Conservation (phyloP, 2,888 invertebrate species). For the Drosophila cracens region DNA sequence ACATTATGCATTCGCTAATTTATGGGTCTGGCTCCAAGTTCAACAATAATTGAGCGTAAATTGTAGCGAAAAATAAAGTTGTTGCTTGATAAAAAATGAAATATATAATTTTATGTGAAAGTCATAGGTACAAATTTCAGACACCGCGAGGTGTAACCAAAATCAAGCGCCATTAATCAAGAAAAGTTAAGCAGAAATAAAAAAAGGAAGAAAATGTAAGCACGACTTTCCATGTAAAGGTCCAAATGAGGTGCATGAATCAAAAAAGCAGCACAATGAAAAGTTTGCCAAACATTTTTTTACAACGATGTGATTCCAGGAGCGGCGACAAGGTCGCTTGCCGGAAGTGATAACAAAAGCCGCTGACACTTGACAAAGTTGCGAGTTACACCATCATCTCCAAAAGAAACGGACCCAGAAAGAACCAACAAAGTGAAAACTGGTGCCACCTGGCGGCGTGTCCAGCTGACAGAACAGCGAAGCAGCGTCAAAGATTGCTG, state of each 20-base stretch:
- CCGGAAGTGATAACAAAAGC: constrained; percentile 81
- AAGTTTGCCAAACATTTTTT: constrained; percentile 69
- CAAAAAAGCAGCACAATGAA: constrained; percentile 58
- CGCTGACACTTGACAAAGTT: constrained; percentile 82
- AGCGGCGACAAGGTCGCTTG: constrained; percentile 52
- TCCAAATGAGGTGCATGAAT: constrained; percentile 75
- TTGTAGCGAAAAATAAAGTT: constrained; percentile 60
- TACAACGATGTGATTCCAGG: constrained; percentile 52
- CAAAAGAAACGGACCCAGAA: constrained; percentile 17
- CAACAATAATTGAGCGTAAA: constrained; percentile 71
- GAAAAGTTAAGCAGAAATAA: constrained; percentile 45
- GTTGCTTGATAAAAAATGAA: constrained; percentile 42
- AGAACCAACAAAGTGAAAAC: constrained; percentile 12
- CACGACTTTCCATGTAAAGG: constrained; percentile 32
- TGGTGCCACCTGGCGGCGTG: constrained; percentile 58
- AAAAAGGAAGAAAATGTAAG: constrained; percentile 12
- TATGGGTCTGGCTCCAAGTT: constrained; percentile 44
- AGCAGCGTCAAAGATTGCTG: constrained; percentile 22
- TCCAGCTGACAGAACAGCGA: constrained; percentile 68
- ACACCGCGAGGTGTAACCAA: constrained; percentile 30
- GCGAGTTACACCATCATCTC: constrained; percentile 38
- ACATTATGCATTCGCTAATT: constrained; percentile 42
- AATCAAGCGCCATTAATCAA: constrained; percentile 71
- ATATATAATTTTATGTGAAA: constrained; percentile 29
- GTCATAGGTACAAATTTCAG: constrained; percentile 2